phyloP scores from a whole-genome alignment of 2,113 vertebrate genomes.

The Dasyornis broadbenti region DNA sequence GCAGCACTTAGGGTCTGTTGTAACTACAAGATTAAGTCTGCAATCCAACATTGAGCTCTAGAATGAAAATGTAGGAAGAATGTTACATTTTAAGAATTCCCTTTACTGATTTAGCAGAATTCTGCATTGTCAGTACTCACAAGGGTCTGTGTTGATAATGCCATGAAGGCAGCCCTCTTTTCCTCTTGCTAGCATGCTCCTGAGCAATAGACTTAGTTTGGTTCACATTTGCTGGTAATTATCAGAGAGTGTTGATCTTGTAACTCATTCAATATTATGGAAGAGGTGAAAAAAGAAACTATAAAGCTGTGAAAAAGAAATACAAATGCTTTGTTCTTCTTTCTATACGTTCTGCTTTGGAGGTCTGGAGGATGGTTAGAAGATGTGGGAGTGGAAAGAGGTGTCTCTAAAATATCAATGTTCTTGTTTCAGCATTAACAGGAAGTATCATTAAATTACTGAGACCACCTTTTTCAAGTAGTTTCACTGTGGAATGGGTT shows the following conservation, averaged over 20 bases:
- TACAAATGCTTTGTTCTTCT: neutral
- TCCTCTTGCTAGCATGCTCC: neutral
- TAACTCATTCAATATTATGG: neutral
- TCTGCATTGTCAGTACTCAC: neutral
- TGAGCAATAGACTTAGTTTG: neutral
- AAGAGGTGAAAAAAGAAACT: neutral
- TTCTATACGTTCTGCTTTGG: fast-evolving
- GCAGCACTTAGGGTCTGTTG: neutral
- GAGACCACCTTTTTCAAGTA: neutral
- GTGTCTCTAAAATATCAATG: neutral
- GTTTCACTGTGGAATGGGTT: neutral
- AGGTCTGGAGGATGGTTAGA: neutral
- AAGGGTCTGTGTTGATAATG: neutral
- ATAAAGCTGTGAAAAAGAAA: neutral
- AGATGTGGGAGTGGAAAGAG: neutral
- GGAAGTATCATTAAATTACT: neutral
- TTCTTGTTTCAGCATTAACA: neutral
- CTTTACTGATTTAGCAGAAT: neutral
- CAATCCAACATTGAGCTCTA: neutral
- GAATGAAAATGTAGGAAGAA: neutral
- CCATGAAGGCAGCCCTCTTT: neutral
- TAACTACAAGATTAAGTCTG: neutral
- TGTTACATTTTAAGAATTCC: neutral
- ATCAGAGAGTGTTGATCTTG: neutral
- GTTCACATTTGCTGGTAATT: neutral